These are phyloP conservation scores for Pseudopodoces humilis DNA, from an alignment of 2,113 vertebrate species.

Conservation along the genomic window DNA sequence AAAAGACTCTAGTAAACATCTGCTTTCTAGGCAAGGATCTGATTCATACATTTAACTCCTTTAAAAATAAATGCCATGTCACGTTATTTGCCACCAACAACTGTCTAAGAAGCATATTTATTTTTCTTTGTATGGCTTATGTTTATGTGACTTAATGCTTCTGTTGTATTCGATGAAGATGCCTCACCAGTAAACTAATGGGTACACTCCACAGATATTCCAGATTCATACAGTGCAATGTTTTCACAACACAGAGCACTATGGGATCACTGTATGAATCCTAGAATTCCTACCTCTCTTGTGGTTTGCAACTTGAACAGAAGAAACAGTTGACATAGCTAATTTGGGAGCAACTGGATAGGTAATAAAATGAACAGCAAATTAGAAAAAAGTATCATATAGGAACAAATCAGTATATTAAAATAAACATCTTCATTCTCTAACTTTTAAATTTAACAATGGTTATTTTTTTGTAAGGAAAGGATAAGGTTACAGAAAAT, in stretches of 20 bases:
- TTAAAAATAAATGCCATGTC: conserved; percentile 42
- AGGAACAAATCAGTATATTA: conserved; percentile 55
- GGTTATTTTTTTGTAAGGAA: background rate
- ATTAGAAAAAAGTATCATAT: conserved; percentile 70
- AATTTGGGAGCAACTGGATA: conserved; percentile 91
- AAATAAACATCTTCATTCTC: conserved; percentile 28
- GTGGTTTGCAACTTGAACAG: conserved; percentile 95
- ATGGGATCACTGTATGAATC: conserved; percentile 83
- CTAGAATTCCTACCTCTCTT: conserved; percentile 95
- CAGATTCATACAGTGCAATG: conserved; percentile 83
- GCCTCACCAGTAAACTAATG: conserved; percentile 69
- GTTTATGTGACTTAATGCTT: conserved; percentile 22
- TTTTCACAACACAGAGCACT: conserved; percentile 74
- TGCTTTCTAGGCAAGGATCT: background rate
- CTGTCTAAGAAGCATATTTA: background rate
- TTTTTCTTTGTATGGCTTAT: conserved; percentile 2
- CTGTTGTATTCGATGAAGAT: conserved; percentile 48
- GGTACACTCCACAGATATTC: conserved; percentile 78
- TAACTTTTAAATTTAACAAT: background rate
- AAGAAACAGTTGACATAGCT: conserved; percentile 92
- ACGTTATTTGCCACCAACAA: background rate
- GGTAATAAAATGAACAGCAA: conserved; percentile 78
- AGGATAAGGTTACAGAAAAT: background rate
- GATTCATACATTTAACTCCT: conserved; percentile 8
- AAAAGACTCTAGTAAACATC: background rate